phyloP scores from a whole-genome alignment of 2,797 vertebrate species.

The Anguilla megastoma region DNA sequence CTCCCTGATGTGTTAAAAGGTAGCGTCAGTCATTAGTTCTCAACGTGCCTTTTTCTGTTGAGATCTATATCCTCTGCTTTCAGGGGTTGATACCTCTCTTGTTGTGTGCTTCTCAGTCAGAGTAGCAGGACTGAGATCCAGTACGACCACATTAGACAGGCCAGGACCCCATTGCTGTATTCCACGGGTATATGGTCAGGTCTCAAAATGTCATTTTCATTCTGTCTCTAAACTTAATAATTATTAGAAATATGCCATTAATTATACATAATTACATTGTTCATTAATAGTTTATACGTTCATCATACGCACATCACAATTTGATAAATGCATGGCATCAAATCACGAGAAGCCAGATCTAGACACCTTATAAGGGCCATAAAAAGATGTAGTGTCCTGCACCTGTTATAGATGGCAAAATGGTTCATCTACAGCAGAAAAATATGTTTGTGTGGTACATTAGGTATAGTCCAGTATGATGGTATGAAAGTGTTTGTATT shows the following conservation, averaged over 20 bases:
- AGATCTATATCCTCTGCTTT: slow-evolving; percentile 11
- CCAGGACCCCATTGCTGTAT: neutral
- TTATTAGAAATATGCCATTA: neutral
- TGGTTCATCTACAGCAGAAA: too few relatives aligned
- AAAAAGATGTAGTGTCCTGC: too few relatives aligned
- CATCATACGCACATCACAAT: neutral
- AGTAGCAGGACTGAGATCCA: neutral
- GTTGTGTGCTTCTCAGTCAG: neutral
- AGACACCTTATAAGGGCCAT: neutral
- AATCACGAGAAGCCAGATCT: neutral
- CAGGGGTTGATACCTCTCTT: neutral
- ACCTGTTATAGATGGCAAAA: too few relatives aligned
- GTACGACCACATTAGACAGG: neutral
- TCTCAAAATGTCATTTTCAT: neutral
- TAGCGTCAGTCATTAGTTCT: slow-evolving; percentile 14
- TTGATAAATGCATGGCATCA: neutral
- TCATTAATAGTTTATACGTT: neutral
- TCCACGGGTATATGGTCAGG: neutral
- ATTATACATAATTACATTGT: neutral
- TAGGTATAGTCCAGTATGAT: too few relatives aligned
- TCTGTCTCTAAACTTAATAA: neutral
- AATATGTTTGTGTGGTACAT: too few relatives aligned
- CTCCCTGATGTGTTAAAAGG: slow-evolving; percentile 27
- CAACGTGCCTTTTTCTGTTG: neutral
- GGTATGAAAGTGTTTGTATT: neutral